These are phyloP conservation scores for Melospiza melodia DNA, from an alignment of 2,113 vertebrate species.

Conservation along the genomic window DNA sequence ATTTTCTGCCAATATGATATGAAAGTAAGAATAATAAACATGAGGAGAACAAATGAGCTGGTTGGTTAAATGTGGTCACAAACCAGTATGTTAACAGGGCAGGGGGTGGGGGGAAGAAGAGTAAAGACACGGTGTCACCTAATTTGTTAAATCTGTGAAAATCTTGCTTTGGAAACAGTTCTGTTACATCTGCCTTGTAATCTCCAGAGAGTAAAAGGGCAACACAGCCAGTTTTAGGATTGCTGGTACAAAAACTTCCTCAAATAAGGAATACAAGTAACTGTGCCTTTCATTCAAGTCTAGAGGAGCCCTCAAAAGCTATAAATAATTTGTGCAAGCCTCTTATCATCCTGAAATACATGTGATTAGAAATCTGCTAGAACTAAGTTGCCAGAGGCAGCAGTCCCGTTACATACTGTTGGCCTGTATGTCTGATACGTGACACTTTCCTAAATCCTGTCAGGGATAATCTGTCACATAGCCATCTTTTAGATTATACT, in stretches of 20 bases:
- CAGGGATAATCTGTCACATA: constrained; percentile 2
- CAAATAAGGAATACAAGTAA: neutral
- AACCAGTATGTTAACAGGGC: neutral
- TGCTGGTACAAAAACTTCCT: neutral
- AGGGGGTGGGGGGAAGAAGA: accelerated
- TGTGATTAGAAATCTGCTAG: neutral
- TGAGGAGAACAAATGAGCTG: neutral
- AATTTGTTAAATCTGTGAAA: neutral
- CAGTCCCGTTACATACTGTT: neutral
- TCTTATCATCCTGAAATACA: constrained; percentile 15
- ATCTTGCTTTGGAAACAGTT: neutral
- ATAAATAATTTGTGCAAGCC: neutral
- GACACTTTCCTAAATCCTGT: constrained; percentile 37
- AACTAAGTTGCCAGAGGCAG: constrained; percentile 32
- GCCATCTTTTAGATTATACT: constrained; percentile 3
- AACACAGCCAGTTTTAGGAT: neutral
- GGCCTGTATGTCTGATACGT: neutral
- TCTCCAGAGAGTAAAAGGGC: neutral
- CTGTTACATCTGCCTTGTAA: neutral
- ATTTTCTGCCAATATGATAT: neutral
- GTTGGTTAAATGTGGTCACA: neutral
- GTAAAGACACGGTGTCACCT: neutral
- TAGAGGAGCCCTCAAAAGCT: neutral
- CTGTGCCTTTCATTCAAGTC: neutral
- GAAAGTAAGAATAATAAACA: neutral